Evolutionary conservation across 1,140 invertebrate species (phyloP).

Genomic region (Oedothorax gibbosus): DNA sequence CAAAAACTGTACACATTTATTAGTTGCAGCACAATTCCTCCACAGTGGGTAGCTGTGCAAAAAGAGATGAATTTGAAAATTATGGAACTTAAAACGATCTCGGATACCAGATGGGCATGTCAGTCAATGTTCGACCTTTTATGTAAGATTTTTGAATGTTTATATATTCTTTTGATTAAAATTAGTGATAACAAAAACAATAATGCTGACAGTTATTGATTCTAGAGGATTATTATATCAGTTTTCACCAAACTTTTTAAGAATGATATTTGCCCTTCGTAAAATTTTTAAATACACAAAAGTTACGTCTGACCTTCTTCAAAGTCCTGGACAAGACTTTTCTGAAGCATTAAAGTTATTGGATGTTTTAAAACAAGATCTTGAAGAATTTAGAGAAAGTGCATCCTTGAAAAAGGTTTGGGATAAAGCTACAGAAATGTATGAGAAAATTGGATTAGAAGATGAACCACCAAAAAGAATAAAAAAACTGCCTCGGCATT

Average conservation of each 20-base stretch:
- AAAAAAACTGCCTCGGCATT: background rate
- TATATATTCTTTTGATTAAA: too few relatives aligned
- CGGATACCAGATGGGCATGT: too few relatives aligned
- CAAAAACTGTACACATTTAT: constrained; percentile 6
- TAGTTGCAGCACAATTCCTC: constrained; percentile 3
- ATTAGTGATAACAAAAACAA: too few relatives aligned
- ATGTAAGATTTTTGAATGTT: background rate
- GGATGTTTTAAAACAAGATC: background rate
- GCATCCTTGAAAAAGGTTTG: background rate
- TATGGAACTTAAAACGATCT: background rate
- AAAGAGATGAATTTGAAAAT: background rate
- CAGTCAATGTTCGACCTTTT: background rate
- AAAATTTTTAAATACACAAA: background rate
- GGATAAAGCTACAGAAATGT: background rate
- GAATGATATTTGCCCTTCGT: background rate
- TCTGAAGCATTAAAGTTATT: background rate
- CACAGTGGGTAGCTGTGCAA: constrained; percentile 9
- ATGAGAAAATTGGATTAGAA: background rate
- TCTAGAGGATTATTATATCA: background rate
- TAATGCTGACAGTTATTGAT: background rate
- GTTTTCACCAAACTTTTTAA: background rate
- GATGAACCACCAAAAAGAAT: background rate
- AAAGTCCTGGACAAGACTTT: background rate
- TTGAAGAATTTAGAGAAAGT: background rate
- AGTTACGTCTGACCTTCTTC: background rate